Evolutionary conservation across 2,797 vertebrate genomes (phyloP), one percentile per base, ranked within the genome.

Genomic region (Onychomys arenicola): DNA sequence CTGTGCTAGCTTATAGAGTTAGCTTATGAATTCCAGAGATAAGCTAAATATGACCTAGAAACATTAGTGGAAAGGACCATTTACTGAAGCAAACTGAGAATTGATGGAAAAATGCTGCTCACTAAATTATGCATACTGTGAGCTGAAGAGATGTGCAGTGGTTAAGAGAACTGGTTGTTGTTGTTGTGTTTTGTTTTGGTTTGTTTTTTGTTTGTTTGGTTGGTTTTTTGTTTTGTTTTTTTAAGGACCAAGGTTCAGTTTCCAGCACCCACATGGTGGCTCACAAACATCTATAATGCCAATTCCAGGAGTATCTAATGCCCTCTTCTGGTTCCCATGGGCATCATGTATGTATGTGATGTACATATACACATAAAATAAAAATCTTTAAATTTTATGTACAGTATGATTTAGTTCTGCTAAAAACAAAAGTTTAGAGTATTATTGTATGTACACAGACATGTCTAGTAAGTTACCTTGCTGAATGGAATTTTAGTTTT

Each of bases 51-150:
- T 67, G 61, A 12, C 59, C 63, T 71, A 55, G 69, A 96, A 93
- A 40, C 81, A 85, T 52, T 82, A 90, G 12, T 96, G 19, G 61
- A 81, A 77, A 55, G 19, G 67, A 81, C 67, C 8, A 85, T 37
- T 93, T 86, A 52, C 17, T 82, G 32, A 97, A 89, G 78, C 32
- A 95, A 85, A 57, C 9, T 87, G 59, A 96, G 23, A 90, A 82
- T 63, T 95, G 25, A 61, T 73, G 75, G 55, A 49, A 90, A 91
- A 96, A 90, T 89, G 21, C 13, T 85, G 52, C 37, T 94, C 92
- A 77, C 78, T 34, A 46, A 76, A 80, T 67, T 76, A 17, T 81
- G 46, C 59, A 2, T 65, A 32, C 93, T 49, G 4, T 69, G 25
- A 43, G 10, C 19, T 85, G 40, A 43, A n/a, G 43, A 67, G 63